Base-by-base conservation (phyloP, 2,797 vertebrate genomes). In the Stomatorhinus walkeri region DNA sequence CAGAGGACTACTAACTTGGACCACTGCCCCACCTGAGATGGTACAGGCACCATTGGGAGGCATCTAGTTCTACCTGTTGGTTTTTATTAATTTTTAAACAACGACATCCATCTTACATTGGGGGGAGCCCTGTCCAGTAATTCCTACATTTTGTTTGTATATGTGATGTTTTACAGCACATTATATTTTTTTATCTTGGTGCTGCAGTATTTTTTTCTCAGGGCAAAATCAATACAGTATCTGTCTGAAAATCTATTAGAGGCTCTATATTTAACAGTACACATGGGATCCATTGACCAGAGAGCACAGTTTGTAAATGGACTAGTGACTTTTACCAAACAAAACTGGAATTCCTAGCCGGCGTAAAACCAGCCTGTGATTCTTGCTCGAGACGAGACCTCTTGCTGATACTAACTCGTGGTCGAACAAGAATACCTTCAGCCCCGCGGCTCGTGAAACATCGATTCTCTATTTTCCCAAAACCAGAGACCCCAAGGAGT, bases 311-410 rank as follows among this genome's bases (percentile, higher is more conserved):
- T 79, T 88, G 88, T 52, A 88, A 88, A 90, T 89, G 89, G 91
- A 93, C 93, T 91, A n/a, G 92, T 94, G 91, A 91, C 87, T 4
- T 87, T 89, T 56, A 90, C 86, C 36, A 90, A 90, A 91, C 94
- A 93, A 91, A 90, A 94, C 94, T 91, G 89, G 90, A 93, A 93
- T 32, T 93, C 85, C 91, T 87, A 88, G 90, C 59, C 72, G 88
- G 90, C 91, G 88, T 93, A 93, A 94, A 94, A 90, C 92, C 93
- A 81, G 40, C 28, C 43, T 10, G 8, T 43, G 81, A 84, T 49
- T 84, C 3, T 32, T 32, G 49, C 51, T 40, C 2, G 1, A 36
- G n/a, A 40, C 12, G 32, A 36, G 85, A 36, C 5, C 5, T 56
- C 51, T 32, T 24, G 24, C 24, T 79, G 68, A 79, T 48, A 54